phyloP scores from a whole-genome alignment of 2,888 invertebrate species.

The Cataglyphis cursor region DNA sequence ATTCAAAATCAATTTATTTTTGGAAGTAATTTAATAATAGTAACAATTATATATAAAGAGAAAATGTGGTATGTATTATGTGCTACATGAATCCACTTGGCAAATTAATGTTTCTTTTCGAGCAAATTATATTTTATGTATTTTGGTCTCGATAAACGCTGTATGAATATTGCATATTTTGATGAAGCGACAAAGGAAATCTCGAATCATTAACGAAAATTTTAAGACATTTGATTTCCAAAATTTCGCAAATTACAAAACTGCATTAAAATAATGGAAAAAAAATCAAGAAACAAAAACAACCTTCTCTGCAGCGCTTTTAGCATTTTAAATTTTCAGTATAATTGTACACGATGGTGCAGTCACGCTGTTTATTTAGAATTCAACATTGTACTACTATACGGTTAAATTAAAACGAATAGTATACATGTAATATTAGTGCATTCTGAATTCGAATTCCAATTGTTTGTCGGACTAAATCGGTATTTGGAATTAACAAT shows the following conservation, averaged over 20 bases:
- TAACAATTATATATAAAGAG: neutral
- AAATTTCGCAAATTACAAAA: slow-evolving; percentile 30
- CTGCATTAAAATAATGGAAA: slow-evolving; percentile 59
- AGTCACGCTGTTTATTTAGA: neutral
- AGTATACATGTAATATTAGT: slow-evolving; percentile 44
- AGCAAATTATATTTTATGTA: slow-evolving; percentile 43
- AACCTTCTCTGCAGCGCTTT: slow-evolving; percentile 18
- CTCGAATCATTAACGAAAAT: slow-evolving; percentile 56
- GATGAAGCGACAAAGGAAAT: slow-evolving; percentile 33
- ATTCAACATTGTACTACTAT: slow-evolving; percentile 1
- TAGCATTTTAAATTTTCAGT: slow-evolving; percentile 55
- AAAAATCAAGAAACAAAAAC: slow-evolving; percentile 33
- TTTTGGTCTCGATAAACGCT: slow-evolving; percentile 41
- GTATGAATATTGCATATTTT: slow-evolving; percentile 24
- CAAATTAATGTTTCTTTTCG: slow-evolving; percentile 36
- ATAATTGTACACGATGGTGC: slow-evolving; percentile 57
- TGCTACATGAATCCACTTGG: neutral
- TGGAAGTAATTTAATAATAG: slow-evolving; percentile 18
- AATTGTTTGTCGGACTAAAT: slow-evolving; percentile 28
- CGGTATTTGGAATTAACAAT: slow-evolving; percentile 26
- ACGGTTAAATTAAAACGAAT: neutral
- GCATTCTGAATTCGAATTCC: slow-evolving; percentile 4
- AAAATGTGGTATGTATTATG: neutral
- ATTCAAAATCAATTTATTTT: slow-evolving; percentile 2
- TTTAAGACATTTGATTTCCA: slow-evolving; percentile 19